Evolutionary conservation across 1,140 invertebrate genomes (phyloP), one percentile per base, ranked within the genome.

Genomic region (Drosophila ercepeae): DNA sequence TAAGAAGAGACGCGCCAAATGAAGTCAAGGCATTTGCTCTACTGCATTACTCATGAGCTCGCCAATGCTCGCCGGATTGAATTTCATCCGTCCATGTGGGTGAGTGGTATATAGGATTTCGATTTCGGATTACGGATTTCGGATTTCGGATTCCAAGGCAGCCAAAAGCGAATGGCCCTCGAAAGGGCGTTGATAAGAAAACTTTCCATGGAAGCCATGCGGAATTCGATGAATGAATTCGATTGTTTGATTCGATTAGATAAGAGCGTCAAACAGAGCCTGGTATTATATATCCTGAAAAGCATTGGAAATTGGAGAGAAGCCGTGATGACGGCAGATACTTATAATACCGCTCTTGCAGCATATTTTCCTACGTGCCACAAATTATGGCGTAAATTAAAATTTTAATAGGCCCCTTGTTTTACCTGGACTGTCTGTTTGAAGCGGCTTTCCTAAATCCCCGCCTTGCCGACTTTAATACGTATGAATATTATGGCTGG

Each of bases 1-100:
- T 54, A 84, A 84, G 64, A 72, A 78, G 71, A 78, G 68, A 77
- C 74, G 52, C 68, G 44, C 73, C 69, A 88, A 88, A 88, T 88
- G 41, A 78, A 88, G 82, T 88, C 82, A 88, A 88, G 82, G 82
- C 69, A 76, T 41, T 55, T 52, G 71, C 65, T 53, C 73, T 51
- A 50, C 81, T 81, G 79, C 67, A 77, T 75, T 73, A 81, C 52
- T 88, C 71, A 75, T 53, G 3, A n/a, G n/a, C n/a, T n/a, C n/a
- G n/a, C n/a, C n/a, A n/a, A n/a, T n/a, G 36, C 36, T 3, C n/a
- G 3, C 34, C 41, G n/a, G 79, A 86, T 84, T 76, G 49, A 64
- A 70, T 63, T 65, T 27, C 58, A 60, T 63, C 46, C 50, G 48
- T 57, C 29, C 67, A 76, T 68, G 78, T 83, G 78, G 78, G 78